phyloP scores from a whole-genome alignment of 2,888 invertebrate species.

The Cryptocephalus primarius region DNA sequence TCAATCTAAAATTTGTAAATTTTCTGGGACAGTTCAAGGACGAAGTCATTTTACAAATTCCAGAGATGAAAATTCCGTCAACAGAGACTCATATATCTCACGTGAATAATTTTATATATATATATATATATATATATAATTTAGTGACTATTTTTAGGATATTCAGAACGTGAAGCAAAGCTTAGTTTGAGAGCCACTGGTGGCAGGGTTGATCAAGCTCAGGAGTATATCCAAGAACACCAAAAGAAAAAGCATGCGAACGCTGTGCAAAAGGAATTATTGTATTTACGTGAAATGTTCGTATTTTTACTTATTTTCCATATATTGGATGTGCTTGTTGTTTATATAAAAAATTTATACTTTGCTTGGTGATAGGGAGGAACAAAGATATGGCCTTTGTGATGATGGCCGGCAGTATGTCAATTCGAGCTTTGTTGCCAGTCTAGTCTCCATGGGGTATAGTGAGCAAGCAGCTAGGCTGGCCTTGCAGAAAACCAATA shows the following conservation, averaged over 20 bases:
- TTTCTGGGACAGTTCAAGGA: too few relatives aligned
- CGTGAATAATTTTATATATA: not conserved
- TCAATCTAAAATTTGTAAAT: too few relatives aligned
- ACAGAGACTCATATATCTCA: not conserved
- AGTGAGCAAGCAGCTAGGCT: slow-evolving; percentile 43
- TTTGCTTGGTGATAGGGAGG: slow-evolving; percentile 32
- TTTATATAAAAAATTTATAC: too few relatives aligned
- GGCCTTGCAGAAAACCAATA: slow-evolving; percentile 56
- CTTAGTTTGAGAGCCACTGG: slow-evolving; percentile 51
- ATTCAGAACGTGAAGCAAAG: slow-evolving; percentile 55
- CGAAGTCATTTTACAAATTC: too few relatives aligned
- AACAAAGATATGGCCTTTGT: slow-evolving; percentile 47
- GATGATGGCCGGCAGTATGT: slow-evolving; percentile 47
- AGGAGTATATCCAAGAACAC: slow-evolving; percentile 51
- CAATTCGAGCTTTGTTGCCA: slow-evolving; percentile 39
- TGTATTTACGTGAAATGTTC: too few relatives aligned
- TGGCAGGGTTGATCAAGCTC: slow-evolving; percentile 50
- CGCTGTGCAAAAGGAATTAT: slow-evolving; percentile 41
- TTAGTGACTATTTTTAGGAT: slow-evolving; percentile 48
- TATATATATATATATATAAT: too few relatives aligned
- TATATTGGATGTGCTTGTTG: too few relatives aligned
- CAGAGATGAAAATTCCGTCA: too few relatives aligned
- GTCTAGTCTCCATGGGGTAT: slow-evolving; percentile 60
- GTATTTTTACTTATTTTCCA: too few relatives aligned
- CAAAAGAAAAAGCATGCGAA: slow-evolving; percentile 41